Base-by-base conservation (phyloP, 2,888 invertebrate genomes). In the Aleiodes testaceus region DNA sequence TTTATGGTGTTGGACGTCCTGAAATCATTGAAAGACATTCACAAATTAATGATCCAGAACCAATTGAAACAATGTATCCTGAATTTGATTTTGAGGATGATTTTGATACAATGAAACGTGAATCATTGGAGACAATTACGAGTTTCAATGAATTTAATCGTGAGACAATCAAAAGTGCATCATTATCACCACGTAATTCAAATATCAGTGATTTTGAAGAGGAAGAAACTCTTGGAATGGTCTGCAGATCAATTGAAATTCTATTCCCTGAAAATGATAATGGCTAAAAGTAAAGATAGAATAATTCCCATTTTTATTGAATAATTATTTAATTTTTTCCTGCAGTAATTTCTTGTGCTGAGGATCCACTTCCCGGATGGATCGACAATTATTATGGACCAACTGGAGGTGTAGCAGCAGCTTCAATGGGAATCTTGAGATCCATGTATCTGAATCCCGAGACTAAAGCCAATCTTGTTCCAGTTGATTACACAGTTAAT, bases 381-480 rank as follows among this genome's bases (percentile, higher is more conserved):
- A 89, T 93, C 12, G 94, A 95, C 85, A 95, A 94, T 81, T 90
- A 92, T 85, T 94, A 94, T 79, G 95, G 95, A 36, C 93, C 94
- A 0, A 93, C 93, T 1, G 94, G 90, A 6, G 88, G 92, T 0
- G 89, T 89, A 0, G 90, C 91, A 0, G 92, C 91, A 0, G 88
- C 89, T 61, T 90, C 91, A 1, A 92, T 92, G 12, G 94, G 95
- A 0, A 89, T 94, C 1, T 86, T 95, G 4, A 90, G 92, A 5
- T 91, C 92, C 0, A 84, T 94, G 81, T 90, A 91, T 68, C 92
- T 92, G 64, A 90, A 92, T 79, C 85, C 83, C 2, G 80, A 88
- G 0, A 89, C 91, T n/a, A 88, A 90, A 0, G 93, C 94, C 0
- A 93, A 95, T 82, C 89, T 95, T 42, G 92, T 95, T 1, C 95